These are phyloP conservation scores for Bellardia bayeri DNA, from an alignment of 2,888 invertebrate species.

Conservation along the genomic window DNA sequence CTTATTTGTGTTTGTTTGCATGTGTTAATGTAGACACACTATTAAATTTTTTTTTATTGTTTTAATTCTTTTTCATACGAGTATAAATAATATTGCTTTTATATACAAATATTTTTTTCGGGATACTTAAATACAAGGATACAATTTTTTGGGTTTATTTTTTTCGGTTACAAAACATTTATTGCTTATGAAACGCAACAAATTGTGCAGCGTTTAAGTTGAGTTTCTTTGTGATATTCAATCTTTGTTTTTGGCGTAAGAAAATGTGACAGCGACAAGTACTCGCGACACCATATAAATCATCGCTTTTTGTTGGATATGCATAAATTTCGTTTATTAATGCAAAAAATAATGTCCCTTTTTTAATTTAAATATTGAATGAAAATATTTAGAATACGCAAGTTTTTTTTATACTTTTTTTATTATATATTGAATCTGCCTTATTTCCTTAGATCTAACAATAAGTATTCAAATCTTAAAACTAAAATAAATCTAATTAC, in stretches of 20 bases:
- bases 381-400: too few relatives aligned
- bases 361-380: too few relatives aligned
- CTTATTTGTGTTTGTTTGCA: neutral
- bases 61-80: too few relatives aligned
- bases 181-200: constrained; percentile 45
- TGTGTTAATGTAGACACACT: too few relatives aligned
- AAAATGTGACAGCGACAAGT: constrained; percentile 43
- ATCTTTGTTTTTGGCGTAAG: constrained; percentile 15
- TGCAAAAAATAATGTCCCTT: too few relatives aligned
- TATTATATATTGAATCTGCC: too few relatives aligned
- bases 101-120: neutral
- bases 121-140: neutral
- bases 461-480: too few relatives aligned
- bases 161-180: constrained; percentile 10
- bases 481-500: too few relatives aligned
- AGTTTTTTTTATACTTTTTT: too few relatives aligned
- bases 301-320: constrained; percentile 17
- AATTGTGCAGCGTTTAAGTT: constrained; percentile 45
- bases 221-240: constrained; percentile 46
- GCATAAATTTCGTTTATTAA: too few relatives aligned
- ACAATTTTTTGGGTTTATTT: neutral
- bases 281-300: constrained; percentile 57
- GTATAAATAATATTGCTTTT: constrained; percentile 13
- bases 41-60: too few relatives aligned
- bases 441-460: too few relatives aligned